These are phyloP conservation scores for Cheirogaleus medius DNA, from an alignment of 2,113 vertebrate species.

Conservation along the genomic window DNA sequence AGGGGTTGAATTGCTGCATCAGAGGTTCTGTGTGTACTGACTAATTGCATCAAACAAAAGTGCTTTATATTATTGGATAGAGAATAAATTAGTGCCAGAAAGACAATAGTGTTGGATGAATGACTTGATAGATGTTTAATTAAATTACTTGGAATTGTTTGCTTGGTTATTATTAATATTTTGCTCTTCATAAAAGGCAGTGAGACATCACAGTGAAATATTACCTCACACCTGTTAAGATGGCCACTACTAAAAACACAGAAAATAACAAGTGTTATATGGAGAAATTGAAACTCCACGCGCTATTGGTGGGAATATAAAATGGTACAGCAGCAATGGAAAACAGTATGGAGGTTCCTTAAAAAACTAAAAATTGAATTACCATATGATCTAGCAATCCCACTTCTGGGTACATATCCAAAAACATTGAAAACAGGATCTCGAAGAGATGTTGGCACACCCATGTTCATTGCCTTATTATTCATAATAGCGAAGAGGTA, in stretches of 20 bases:
- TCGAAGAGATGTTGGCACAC: neutral
- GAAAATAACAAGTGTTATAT: neutral
- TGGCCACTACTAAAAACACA: neutral
- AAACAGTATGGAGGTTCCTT: neutral
- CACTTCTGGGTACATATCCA: neutral
- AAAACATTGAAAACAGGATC: neutral
- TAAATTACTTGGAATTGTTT: slow-evolving; percentile 26
- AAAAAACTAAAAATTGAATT: neutral
- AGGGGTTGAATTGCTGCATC: neutral
- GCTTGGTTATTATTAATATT: slow-evolving; percentile 9
- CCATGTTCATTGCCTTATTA: neutral
- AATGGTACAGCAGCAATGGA: neutral
- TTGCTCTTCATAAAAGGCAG: neutral
- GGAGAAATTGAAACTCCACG: neutral
- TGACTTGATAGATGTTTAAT: slow-evolving; percentile 7
- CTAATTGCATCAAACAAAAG: neutral
- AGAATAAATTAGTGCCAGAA: neutral
- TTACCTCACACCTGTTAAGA: neutral
- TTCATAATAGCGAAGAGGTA: neutral
- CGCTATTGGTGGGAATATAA: neutral
- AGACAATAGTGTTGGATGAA: neutral
- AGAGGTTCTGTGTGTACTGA: neutral
- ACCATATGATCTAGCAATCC: neutral
- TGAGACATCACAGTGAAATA: neutral
- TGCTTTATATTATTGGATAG: slow-evolving; percentile 2